phyloP scores from a whole-genome alignment of 1,140 invertebrate species.

The Aphelenchoides avenae region DNA sequence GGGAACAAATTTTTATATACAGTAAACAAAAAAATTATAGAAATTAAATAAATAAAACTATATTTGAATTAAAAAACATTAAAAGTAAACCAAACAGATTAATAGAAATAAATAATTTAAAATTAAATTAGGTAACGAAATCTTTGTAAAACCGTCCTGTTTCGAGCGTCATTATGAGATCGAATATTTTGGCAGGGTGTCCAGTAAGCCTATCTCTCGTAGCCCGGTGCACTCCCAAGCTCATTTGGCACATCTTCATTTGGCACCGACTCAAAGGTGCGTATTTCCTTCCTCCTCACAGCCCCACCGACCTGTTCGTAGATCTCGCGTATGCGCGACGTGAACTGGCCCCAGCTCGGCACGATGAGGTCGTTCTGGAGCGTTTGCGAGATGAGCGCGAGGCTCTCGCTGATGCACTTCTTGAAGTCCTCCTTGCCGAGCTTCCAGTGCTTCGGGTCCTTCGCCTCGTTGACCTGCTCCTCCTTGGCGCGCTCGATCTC shows the following conservation, averaged over 20 bases:
- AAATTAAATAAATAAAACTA: too few species aligned
- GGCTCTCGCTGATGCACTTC: constrained; percentile 22
- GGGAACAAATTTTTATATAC: too few species aligned
- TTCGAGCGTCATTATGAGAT: too few species aligned
- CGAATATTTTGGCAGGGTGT: too few species aligned
- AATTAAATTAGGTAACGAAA: background rate
- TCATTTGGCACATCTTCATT: too few species aligned
- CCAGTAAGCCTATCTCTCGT: too few species aligned
- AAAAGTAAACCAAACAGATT: background rate
- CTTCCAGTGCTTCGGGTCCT: constrained; percentile 51
- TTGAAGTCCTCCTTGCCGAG: constrained; percentile 38
- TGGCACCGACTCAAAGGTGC: too few species aligned
- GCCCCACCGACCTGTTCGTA: constrained; percentile 33
- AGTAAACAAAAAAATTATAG: too few species aligned
- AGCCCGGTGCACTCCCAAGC: too few species aligned
- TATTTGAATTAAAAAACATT: too few species aligned
- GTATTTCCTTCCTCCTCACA: too few species aligned
- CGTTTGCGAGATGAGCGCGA: constrained; percentile 40
- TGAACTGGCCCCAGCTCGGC: constrained; percentile 36
- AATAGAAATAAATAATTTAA: background rate
- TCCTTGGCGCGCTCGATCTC: constrained; percentile 44
- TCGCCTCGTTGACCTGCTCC: constrained; percentile 29
- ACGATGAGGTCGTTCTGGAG: constrained; percentile 46
- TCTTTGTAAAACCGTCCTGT: too few species aligned
- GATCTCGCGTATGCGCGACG: constrained; percentile 37